Evolutionary conservation across 2,113 vertebrate species (phyloP).

Genomic region (Callopanchax toddi): DNA sequence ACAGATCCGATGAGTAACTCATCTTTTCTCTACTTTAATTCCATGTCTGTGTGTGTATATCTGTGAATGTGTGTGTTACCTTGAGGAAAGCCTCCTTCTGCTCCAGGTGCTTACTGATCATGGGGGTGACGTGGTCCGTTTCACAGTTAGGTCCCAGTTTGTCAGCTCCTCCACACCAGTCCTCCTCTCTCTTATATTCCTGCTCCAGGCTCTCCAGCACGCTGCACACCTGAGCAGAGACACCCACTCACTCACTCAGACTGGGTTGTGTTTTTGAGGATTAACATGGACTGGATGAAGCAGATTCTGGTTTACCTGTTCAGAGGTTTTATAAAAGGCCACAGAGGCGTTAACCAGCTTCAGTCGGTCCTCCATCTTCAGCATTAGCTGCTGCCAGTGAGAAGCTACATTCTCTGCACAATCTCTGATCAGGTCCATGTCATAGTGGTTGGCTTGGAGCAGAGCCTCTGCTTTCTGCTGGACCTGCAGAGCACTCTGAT

Average conservation of each 20-base stretch:
- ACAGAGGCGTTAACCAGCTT: constrained; percentile 99
- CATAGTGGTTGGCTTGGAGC: constrained; percentile 97
- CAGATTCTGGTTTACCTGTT: constrained; percentile 83
- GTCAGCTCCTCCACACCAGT: constrained; percentile 98
- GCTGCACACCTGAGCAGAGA: constrained; percentile 89
- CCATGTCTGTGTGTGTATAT: too few relatives aligned
- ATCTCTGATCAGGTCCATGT: constrained; percentile 98
- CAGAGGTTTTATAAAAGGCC: constrained; percentile 98
- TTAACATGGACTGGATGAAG: neutral
- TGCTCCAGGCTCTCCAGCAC: constrained; percentile 98
- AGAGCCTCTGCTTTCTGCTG: constrained; percentile 97
- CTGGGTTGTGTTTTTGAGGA: neutral
- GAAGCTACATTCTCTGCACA: constrained; percentile 98
- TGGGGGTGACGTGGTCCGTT: constrained; percentile 94
- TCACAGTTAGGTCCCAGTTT: constrained; percentile 98
- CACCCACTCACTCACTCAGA: neutral
- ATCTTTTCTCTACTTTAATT: neutral
- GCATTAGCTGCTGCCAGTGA: constrained; percentile 98
- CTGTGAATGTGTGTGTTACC: constrained; percentile 78
- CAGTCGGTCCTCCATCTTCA: constrained; percentile 99
- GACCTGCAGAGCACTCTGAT: constrained; percentile 98
- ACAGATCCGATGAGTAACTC: constrained; percentile 1
- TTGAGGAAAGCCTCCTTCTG: constrained; percentile 98
- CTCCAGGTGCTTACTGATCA: constrained; percentile 98
- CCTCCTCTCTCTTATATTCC: constrained; percentile 97